Base-by-base conservation (phyloP, 2,888 invertebrate genomes). In the Ethmia dodecea region DNA sequence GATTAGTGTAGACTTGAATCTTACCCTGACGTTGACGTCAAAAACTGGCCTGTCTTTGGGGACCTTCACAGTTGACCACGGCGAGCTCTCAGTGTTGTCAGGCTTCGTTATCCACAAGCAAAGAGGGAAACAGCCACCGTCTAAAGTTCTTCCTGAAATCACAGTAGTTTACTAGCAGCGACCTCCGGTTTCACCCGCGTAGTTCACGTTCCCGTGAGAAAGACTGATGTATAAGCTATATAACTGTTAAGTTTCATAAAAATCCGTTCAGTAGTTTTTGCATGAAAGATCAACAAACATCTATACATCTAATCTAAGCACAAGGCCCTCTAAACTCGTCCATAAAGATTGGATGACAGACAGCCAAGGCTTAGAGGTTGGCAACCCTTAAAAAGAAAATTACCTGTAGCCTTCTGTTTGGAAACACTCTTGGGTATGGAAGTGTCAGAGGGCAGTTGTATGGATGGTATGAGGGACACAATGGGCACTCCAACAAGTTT, bases 401-500 rank as follows among this genome's bases (percentile, higher is more conserved):
- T 53, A 63, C 91, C 91, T 36, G 91, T 90, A n/a, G 89, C 88
- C 47, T 89, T 86, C 59, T 91, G 91, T 47, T 91, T 91, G 10
- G 86, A 76, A 1, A 90, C 60, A 28, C 76, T 70, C 32, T 73
- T 75, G 0, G 86, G 59, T 31, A 87, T 54, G 0, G 68, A 65
- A 3, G 63, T 57, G 27, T 79, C 81, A 0, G 88, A 3, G 5
- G 31, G 89, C 37, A 89, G 60, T 10, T 77, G 75, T 34, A 88
- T 80, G 22, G 87, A 83, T 0, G 89, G 89, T 38, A 89, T 78
- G 31, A 89, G 75, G 0, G 80, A 70, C 1, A 72, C 63, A 1
- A 89, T 66, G 1, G 88, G 83, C 38, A 88, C 47, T 3, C 89
- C 88, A 13, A 86, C 54, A 1, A 89, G 60, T 37, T 87, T 79